phyloP scores from a whole-genome alignment of 1,140 invertebrate species.

The Dreissena polymorpha region DNA sequence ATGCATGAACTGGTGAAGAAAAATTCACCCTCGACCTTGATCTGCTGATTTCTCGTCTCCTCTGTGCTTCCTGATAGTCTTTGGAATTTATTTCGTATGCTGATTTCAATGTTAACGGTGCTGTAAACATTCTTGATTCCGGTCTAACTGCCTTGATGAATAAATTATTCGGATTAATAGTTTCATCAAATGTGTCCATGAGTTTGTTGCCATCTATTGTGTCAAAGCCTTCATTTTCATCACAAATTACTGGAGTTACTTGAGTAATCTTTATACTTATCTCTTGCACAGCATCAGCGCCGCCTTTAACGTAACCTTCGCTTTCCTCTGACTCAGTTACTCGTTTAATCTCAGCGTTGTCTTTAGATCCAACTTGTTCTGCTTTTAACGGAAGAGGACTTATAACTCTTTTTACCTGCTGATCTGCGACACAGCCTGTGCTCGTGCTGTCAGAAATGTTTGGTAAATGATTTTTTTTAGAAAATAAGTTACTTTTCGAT shows the following conservation, averaged over 20 bases:
- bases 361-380: neutral
- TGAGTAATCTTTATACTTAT: neutral
- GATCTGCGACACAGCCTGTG: neutral
- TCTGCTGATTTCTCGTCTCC: conserved; percentile 19
- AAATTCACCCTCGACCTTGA: conserved; percentile 41
- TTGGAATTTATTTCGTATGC: conserved; percentile 43
- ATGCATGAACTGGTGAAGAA: neutral
- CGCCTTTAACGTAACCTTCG: too few species aligned
- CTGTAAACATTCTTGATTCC: neutral
- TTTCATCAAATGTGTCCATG: neutral
- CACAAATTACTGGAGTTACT: too few species aligned
- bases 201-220: neutral
- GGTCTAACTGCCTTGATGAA: neutral
- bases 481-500: conserved; percentile 17
- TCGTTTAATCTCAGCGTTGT: neutral
- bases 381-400: neutral
- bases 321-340: neutral
- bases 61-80: conserved; percentile 43
- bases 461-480: neutral
- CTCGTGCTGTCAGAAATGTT: neutral
- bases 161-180: conserved; percentile 1
- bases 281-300: neutral
- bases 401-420: too few species aligned
- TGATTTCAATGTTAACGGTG: conserved; percentile 18
- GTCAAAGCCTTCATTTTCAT: neutral